Percentiles rank a stretch among this genome's conserved stretches.
Evolutionary conservation across 2,888 invertebrate genomes (phyloP).

Genomic region (Oscheius sp.): DNA sequence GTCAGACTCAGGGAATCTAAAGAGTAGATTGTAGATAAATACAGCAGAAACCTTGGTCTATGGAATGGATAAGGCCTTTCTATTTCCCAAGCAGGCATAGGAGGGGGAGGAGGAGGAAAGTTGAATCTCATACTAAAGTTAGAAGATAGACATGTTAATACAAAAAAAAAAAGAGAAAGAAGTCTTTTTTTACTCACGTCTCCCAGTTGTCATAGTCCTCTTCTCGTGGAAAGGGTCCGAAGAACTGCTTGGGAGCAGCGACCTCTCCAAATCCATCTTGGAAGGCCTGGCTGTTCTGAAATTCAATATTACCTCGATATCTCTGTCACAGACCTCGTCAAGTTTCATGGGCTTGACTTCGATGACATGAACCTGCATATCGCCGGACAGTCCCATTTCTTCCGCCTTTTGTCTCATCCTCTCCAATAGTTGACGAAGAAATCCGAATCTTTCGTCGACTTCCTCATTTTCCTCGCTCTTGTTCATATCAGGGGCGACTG

Average conservation of each 20-base stretch:
- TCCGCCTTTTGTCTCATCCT: conserved; percentile 62
- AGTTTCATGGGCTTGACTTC: conserved; percentile 56
- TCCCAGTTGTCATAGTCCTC: conserved; percentile 33
- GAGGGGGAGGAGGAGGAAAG: conserved; percentile 18
- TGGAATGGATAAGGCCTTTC: conserved; percentile 15
- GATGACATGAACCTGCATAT: conserved; percentile 66
- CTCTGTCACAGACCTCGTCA: too few species aligned
- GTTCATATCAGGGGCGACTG: neutral
- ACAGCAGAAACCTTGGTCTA: neutral
- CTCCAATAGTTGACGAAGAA: conserved; percentile 57
- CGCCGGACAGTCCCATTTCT: conserved; percentile 56
- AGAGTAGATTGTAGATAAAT: too few species aligned
- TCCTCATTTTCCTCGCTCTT: conserved; percentile 12
- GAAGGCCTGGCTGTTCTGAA: conserved; percentile 25
- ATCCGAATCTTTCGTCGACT: conserved; percentile 52
- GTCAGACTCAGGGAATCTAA: conserved; percentile 26
- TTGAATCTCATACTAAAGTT: conserved; percentile 12
- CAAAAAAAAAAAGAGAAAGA: neutral
- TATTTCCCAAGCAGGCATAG: conserved; percentile 22
- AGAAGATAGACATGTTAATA: conserved; percentile 16
- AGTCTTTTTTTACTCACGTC: conserved; percentile 12
- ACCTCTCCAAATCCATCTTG: conserved; percentile 54
- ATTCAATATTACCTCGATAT: neutral
- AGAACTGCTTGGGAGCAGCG: conserved; percentile 47
- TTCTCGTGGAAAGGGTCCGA: conserved; percentile 29